Evolutionary conservation across 2,113 vertebrate genomes (phyloP), one percentile per base, ranked within the genome.

Genomic region (Cololabis saira): DNA sequence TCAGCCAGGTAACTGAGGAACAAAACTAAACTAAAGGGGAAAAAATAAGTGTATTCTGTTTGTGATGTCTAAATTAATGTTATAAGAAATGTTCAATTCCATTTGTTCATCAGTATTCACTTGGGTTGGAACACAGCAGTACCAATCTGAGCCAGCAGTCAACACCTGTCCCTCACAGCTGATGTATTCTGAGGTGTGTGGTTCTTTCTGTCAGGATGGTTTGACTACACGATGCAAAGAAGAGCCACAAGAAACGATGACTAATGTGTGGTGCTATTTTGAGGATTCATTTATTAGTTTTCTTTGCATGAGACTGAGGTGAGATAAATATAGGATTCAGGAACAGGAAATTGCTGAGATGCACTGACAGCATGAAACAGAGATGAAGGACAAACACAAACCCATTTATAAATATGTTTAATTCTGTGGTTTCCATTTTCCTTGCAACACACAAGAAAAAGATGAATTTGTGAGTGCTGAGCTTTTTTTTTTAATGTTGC

Each of bases 181-280:
- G 33, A 37, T 37, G 1, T 9, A 37, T 7, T 37, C 6, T 37
- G 33, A 37, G 33, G 33, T 37, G 5, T 37, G 10, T 37, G 33
- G 6, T 37, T 11, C 33, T 37, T 3, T 11, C 1, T 37, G 14
- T 33, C 10, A 33, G 11, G 16, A 33, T 9, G 12, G 12, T 19
- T 33, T 7, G 17, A 7, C n/a, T 19, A 3, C 0, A 64, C 11
- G 40, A 16, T 19, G 7, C 40, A 45, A 45, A 45, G 12, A 0
- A 10, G 43, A 43, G 14, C 22, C 50, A 53, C 22, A 11, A 7
- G n/a, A n/a, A n/a, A 41, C 37, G 40, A 5, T 40, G 37, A 49
- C 53, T 41, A 16, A 67, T 44, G 17, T 0, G 12, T 17, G 33
- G 6, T 9, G 5, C 33, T 11, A 37, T 37, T 37, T 7, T 7